These are phyloP conservation scores for Coleophora deauratella DNA, from an alignment of 2,888 invertebrate species.

Conservation along the genomic window DNA sequence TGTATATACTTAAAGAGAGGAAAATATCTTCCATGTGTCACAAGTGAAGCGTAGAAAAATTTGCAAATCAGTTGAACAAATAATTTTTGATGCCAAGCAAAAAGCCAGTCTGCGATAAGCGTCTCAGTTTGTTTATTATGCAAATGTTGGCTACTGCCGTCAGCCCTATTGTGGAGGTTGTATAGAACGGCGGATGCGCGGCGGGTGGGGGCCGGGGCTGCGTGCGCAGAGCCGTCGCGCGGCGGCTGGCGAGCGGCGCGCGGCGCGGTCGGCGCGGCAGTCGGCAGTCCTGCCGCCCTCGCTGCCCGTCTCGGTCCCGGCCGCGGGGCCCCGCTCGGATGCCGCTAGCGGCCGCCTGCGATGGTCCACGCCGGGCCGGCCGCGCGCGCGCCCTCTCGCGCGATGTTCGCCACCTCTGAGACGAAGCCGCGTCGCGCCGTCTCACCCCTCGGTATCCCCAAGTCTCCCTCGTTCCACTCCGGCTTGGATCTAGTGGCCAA, in stretches of 20 bases:
- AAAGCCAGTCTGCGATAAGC: no score
- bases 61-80: no score
- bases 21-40: no score
- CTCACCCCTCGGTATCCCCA: slow-evolving; percentile 83
- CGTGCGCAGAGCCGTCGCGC: slow-evolving; percentile 21
- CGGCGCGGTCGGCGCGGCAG: slow-evolving; percentile 29
- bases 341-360: slow-evolving; percentile 73
- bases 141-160: slow-evolving; percentile 15
- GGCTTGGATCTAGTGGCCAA: slow-evolving; percentile 86
- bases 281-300: slow-evolving; percentile 62
- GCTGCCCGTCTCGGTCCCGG: slow-evolving; percentile 64
- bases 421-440: slow-evolving; percentile 68
- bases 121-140: background rate
- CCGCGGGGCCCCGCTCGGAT: slow-evolving; percentile 67
- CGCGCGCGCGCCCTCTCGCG: slow-evolving; percentile 70
- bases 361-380: slow-evolving; percentile 74
- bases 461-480: slow-evolving; percentile 91
- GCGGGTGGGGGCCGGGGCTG: slow-evolving; percentile 18
- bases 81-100: no score
- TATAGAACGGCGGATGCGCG: slow-evolving; percentile 34
- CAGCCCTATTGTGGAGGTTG: slow-evolving; percentile 49
- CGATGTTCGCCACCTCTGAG: slow-evolving; percentile 70
- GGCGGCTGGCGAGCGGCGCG: slow-evolving; percentile 30
- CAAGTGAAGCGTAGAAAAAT: no score
- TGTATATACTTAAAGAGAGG: no score